Evolutionary conservation across 2,888 invertebrate species (phyloP), one percentile per base, ranked within the genome.

Genomic region (Coelopa pilipes): DNA sequence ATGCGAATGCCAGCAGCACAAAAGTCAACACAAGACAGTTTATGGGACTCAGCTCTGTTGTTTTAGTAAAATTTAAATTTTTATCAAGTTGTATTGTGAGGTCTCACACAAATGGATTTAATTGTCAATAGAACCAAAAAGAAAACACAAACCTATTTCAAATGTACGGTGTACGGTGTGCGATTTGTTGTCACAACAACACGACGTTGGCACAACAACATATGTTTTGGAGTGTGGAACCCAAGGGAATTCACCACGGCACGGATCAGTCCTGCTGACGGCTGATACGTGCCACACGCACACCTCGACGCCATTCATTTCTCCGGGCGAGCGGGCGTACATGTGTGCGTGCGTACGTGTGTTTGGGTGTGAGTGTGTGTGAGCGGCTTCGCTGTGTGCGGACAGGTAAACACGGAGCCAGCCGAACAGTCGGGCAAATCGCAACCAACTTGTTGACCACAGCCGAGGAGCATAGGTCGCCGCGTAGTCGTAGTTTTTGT

Each of bases 331-430:
- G 53, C 10, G 3, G 53, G 34, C 7, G 34, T 34, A 55, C 63
- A 34, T 70, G 78, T 70, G 73, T 63, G 50, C 59, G 72, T 68
- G 71, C 77, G 70, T 66, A 74, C 74, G 74, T 77, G 70, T 77
- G 72, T 63, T 11, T 53, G 53, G 15, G 70, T 70, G 77, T 71
- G n/a, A 12, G n/a, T 15, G 19, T 50, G 11, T 46, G 15, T 15
- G 74, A 72, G 73, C 76, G 70, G 50, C 19, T 19, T 13, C 24
- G 60, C 13, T 60, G 72, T 65, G 74, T 77, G 70, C 59, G 72
- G 15, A 59, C 71, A 71, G 71, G 63, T 71, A 71, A 70, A 65
- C 53, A 60, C 70, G 7, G 24, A 50, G 47, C 62, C 62, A 53
- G 50, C 62, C 63, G 24, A 17, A 50, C 34, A 47, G 17, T 49